phyloP scores from a whole-genome alignment of 2,888 invertebrate genomes.

The Xanthia togata region DNA sequence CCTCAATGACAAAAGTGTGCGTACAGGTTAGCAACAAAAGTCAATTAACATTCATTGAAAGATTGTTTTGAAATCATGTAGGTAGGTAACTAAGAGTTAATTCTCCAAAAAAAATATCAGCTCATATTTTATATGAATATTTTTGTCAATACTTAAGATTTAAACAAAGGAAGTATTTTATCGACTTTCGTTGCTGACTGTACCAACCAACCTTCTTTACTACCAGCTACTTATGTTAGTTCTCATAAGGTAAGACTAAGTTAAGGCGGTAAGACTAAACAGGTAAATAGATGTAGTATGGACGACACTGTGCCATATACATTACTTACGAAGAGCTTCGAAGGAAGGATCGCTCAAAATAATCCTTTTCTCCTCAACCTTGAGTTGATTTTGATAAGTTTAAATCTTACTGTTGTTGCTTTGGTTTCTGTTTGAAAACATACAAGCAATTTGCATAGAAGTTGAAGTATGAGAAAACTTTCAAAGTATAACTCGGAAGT shows the following conservation, averaged over 20 bases:
- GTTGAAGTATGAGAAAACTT: neutral
- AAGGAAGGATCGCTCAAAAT: neutral
- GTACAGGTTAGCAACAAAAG: too few species aligned
- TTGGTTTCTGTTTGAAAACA: neutral
- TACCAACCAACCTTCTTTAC: neutral
- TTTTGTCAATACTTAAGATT: neutral
- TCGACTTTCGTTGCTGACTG: neutral
- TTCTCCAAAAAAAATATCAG: neutral
- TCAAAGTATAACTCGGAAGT: neutral
- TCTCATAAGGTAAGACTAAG: neutral
- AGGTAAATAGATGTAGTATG: neutral
- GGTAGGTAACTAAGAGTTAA: neutral
- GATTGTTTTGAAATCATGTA: too few species aligned
- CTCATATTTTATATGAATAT: neutral
- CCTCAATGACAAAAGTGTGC: too few species aligned
- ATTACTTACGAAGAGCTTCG: neutral
- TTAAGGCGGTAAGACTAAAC: neutral
- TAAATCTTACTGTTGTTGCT: neutral
- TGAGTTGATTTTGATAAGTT: slow-evolving; percentile 1
- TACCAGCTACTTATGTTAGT: neutral
- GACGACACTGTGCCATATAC: too few species aligned
- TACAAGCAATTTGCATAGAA: too few species aligned
- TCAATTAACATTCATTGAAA: too few species aligned
- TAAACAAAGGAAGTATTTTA: too few species aligned
- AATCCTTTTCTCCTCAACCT: neutral